Conservation (phyloP, 2,113 vertebrate genomes). For the Trematocara marginatum region DNA sequence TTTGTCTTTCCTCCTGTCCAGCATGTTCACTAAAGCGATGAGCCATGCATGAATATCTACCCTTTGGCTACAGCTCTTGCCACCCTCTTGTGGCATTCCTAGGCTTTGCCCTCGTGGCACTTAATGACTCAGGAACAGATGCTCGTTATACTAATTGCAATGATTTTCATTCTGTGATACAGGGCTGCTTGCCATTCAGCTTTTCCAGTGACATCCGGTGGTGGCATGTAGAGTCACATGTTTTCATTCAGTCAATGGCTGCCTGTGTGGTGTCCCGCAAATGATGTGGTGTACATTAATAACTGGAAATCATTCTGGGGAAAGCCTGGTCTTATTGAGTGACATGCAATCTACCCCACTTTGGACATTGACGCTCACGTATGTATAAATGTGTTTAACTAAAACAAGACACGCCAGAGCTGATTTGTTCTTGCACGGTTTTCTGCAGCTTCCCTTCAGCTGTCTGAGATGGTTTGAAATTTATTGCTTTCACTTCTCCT, state of each 20-base stretch:
- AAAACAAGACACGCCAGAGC: neutral
- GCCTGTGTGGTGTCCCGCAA: neutral
- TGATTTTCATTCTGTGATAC: neutral
- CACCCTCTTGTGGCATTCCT: neutral
- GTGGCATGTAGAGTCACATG: neutral
- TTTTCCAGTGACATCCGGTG: neutral
- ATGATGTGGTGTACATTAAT: neutral
- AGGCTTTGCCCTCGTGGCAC: neutral
- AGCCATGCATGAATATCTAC: rapidly evolving
- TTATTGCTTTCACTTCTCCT: neutral
- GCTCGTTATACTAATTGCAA: neutral
- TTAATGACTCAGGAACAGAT: neutral
- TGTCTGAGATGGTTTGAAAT: neutral
- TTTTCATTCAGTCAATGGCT: neutral
- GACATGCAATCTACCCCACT: neutral
- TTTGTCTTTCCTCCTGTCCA: neutral
- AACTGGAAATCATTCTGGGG: neutral
- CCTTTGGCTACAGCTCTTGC: neutral
- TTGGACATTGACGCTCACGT: rapidly evolving
- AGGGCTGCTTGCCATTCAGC: neutral
- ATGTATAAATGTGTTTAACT: neutral
- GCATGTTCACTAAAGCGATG: neutral
- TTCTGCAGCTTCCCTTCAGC: neutral
- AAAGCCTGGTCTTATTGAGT: neutral
- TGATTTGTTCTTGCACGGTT: rapidly evolving